Evolutionary conservation across 1,140 invertebrate species (phyloP), one percentile per base, ranked within the genome.

Genomic region (Zaprionus capensis): DNA sequence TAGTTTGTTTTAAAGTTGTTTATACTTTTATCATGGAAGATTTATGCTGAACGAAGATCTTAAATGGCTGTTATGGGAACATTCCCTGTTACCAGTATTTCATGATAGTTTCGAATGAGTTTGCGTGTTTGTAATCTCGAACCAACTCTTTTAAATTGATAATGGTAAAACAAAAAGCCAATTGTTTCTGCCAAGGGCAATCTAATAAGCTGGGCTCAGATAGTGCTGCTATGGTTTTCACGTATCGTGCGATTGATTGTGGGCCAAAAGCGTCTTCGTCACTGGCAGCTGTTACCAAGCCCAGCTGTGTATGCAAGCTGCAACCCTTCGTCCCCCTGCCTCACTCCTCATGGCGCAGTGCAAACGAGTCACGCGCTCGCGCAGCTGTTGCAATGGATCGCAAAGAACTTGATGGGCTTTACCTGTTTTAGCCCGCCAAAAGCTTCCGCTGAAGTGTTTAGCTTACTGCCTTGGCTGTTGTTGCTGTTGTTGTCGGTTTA

Each of bases 291-390:
- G 46, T 46, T 24, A 22, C 46, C 46, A 51, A 51, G 46, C 20
- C 11, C 20, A 51, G 46, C 46, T 51, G 41, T 17, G 41, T 46
- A 46, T 51, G 3, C 20, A 51, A 24, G 46, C 17, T 51, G 20
- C 4, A 51, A 51, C 46, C 46, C 46, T 51, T 22, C 2, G 58
- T 26, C 17, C 5, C 28, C 14, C n/a, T 46, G 26, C 20, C 24
- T 0, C 17, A 14, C 15, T 15, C 38, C 15, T 41, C 38, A 4
- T 12, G 17, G 36, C 31, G 20, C 24, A 24, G 15, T 65, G 46
- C 55, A 68, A 63, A 65, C 59, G 41, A 66, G 72, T 76, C 73
- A 79, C 53, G 77, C 73, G 73, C 63, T 28, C 71, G 73, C 41
- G 62, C 67, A 71, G 68, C 68, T 57, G 73, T 28, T 71, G 58